Conservation (phyloP, 2,888 invertebrate species). For the Dasysyrphus tricinctus region DNA sequence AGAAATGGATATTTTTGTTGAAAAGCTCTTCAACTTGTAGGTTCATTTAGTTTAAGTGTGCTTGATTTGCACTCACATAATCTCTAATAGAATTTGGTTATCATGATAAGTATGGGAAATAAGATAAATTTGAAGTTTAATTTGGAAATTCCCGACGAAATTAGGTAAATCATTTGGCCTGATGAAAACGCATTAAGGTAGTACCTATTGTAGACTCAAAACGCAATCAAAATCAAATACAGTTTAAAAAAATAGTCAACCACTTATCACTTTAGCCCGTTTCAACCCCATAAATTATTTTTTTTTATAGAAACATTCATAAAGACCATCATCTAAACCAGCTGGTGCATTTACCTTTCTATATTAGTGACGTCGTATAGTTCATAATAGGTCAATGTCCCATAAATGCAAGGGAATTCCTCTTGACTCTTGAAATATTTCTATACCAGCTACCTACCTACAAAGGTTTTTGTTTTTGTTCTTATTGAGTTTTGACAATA, state of each 20-base stretch:
- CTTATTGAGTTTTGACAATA: no score
- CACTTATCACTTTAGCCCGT: not conserved
- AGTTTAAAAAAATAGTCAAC: not conserved
- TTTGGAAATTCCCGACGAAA: no score
- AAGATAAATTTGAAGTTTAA: no score
- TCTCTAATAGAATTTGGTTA: no score
- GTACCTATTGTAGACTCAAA: not conserved
- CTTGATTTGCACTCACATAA: no score
- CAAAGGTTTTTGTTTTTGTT: no score
- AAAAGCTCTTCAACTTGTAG: no score
- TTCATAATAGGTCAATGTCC: slow-evolving; percentile 59
- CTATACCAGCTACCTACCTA: not conserved
- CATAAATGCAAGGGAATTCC: slow-evolving; percentile 41
- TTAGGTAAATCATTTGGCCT: no score
- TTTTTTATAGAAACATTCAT: not conserved
- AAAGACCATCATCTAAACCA: not conserved
- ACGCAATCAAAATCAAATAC: not conserved
- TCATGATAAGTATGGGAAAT: no score
- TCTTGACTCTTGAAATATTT: slow-evolving; percentile 9
- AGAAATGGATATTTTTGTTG: no score
- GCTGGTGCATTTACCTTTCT: slow-evolving; percentile 20
- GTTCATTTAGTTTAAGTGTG: no score
- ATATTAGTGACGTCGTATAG: slow-evolving; percentile 4
- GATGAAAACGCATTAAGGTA: no score
- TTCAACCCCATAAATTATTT: not conserved